These are phyloP conservation scores for mouse (Mus musculus) DNA, from an alignment of 2,113 vertebrate species.

Conservation along the genomic window DNA sequence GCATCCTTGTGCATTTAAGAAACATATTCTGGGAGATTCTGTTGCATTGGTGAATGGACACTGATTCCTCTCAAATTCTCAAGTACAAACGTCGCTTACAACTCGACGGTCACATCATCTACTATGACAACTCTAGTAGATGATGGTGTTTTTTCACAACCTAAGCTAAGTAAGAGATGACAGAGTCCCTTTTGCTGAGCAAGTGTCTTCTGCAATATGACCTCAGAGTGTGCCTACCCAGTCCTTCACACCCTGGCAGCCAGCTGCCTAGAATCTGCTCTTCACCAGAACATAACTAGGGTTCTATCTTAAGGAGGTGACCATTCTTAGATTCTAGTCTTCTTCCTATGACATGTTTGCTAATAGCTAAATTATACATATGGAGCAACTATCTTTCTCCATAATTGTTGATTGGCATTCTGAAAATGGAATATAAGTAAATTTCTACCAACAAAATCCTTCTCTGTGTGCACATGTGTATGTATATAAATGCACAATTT, in stretches of 20 bases:
- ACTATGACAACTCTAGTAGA: background rate
- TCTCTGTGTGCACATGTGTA: background rate
- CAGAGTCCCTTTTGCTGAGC: slow-evolving; percentile 80
- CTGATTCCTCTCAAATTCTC: background rate
- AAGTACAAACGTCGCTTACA: background rate
- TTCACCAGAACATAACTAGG: background rate
- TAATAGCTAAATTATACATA: slow-evolving; percentile 57
- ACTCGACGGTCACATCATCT: slow-evolving; percentile 60
- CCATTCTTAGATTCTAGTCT: background rate
- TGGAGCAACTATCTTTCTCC: slow-evolving; percentile 37
- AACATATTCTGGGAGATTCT: slow-evolving; percentile 61
- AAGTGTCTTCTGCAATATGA: slow-evolving; percentile 62
- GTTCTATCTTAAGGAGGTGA: background rate
- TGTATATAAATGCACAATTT: background rate
- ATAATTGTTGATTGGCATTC: background rate
- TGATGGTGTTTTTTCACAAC: slow-evolving; percentile 78
- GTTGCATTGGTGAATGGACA: background rate
- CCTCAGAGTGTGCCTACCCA: slow-evolving; percentile 66
- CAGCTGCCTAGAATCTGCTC: slow-evolving; percentile 30
- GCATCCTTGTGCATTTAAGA: slow-evolving; percentile 65
- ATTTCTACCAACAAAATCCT: background rate
- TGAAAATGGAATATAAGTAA: background rate
- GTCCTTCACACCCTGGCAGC: background rate
- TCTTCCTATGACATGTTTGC: slow-evolving; percentile 2
- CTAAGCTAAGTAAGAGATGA: slow-evolving; percentile 76